Base-by-base conservation (phyloP, 1,140 invertebrate genomes). In the Stratiolaelaps scimitus region DNA sequence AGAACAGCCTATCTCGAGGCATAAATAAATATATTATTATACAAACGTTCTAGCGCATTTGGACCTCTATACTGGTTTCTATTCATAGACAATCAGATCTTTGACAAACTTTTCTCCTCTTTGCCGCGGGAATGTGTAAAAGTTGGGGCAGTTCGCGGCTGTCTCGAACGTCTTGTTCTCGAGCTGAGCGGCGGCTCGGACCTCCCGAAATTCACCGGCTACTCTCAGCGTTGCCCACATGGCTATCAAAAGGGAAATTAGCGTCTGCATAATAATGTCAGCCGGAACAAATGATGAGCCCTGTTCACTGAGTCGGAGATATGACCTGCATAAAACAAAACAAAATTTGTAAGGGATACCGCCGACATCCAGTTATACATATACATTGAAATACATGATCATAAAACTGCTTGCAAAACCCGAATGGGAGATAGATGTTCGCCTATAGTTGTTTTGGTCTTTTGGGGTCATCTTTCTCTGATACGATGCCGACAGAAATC, bases 161-260 rank as follows among this genome's bases (percentile, higher is more conserved):
- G 53, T 60, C 26, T 60, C 53, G 34, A 60, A 60, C 17, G 53
- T 60, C 53, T 60, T 60, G 34, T 60, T 60, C 34, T 60, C 26
- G 1, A 60, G 53, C 34, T 60, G 53, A 60, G 53, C 53, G 2
- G 26, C 23, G 13, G 53, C 53, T 60, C 53, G 13, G 1, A 60
- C 53, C 26, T 60, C 53, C 23, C 26, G 26, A 34, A 60, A 60
- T 26, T 60, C 53, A 17, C 53, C 53, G 20, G 53, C 53, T 26
- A 23, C 34, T 20, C 53, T 26, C 53, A 60, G 26, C 15, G 53
- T 60, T 23, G 53, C 17, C 53, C 53, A 60, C 53, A 60, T 60
- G 15, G 53, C 53, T 5, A 26, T 60, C 26, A 60, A 60, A 1
- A 60, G 53, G 26, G 53, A 60, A 20, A 60, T 34, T 6, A 60